Conservation (phyloP, 2,113 vertebrate species). For the Oophaga pumilio region DNA sequence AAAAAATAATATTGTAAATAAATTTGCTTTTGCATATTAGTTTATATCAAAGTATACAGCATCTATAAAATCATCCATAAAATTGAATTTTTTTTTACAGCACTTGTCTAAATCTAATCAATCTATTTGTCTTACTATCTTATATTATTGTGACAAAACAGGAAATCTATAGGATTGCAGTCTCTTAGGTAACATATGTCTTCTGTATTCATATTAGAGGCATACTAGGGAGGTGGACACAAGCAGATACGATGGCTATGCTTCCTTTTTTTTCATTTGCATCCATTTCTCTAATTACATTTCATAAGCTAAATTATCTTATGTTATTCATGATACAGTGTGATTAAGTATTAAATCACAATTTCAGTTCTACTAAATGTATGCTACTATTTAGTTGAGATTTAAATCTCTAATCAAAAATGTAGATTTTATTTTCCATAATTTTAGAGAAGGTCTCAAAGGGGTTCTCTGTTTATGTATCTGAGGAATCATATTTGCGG, state of each 20-base stretch:
- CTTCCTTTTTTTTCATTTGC: neutral
- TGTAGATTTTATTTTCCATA: neutral
- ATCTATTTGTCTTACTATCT: conserved; percentile 16
- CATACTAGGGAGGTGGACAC: neutral
- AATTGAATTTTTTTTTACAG: conserved; percentile 11
- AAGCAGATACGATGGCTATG: neutral
- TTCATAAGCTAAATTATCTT: neutral
- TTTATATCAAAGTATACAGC: conserved; percentile 20
- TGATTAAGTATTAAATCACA: neutral
- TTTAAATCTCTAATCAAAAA: neutral
- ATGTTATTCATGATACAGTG: neutral
- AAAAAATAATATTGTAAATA: neutral
- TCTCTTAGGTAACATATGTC: neutral
- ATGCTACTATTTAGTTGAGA: neutral
- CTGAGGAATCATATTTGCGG: neutral
- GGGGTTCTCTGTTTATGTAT: neutral
- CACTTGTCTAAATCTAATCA: conserved; percentile 4
- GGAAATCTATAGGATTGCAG: neutral
- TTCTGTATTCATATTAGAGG: neutral
- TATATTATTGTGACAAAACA: neutral
- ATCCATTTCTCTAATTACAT: neutral
- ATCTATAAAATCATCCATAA: neutral
- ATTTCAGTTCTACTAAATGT: neutral
- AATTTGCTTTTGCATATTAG: conserved; percentile 21
- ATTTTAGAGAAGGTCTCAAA: neutral